phyloP scores from a whole-genome alignment of 2,797 vertebrate species.

The Hydrocynus forskahlii region DNA sequence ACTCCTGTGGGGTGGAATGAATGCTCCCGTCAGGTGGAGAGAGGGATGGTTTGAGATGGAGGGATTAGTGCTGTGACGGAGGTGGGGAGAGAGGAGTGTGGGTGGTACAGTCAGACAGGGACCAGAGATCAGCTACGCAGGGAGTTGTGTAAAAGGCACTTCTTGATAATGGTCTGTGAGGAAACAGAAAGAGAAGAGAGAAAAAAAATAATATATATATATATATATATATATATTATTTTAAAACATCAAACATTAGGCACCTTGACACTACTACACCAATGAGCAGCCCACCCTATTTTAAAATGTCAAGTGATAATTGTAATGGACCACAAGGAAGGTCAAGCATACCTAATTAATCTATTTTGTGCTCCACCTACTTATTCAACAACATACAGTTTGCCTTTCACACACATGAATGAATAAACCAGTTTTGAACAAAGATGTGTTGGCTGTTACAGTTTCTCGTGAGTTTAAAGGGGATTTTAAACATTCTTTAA shows the following conservation, averaged over 20 bases:
- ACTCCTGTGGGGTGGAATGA: slow-evolving; percentile 32
- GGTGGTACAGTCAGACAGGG: slow-evolving; percentile 53
- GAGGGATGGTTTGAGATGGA: slow-evolving; percentile 44
- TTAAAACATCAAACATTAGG: slow-evolving; percentile 5
- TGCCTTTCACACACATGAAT: too few relatives aligned
- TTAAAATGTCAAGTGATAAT: slow-evolving; percentile 13
- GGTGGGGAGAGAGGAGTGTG: slow-evolving; percentile 62
- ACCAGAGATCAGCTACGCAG: slow-evolving; percentile 68
- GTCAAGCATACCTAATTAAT: slow-evolving; percentile 6
- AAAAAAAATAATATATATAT: background rate
- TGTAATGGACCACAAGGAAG: slow-evolving; percentile 3
- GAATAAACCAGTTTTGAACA: too few relatives aligned
- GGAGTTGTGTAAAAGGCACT: slow-evolving; percentile 77
- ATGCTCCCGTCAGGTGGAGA: slow-evolving; percentile 42
- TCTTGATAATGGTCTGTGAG: slow-evolving; percentile 65
- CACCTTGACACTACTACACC: background rate
- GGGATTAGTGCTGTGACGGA: slow-evolving; percentile 50
- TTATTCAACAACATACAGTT: too few relatives aligned
- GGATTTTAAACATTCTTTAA: background rate
- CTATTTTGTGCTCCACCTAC: background rate
- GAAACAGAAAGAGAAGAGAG: slow-evolving; percentile 33
- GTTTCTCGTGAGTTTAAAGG: too few relatives aligned
- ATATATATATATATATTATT: background rate
- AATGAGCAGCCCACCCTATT: background rate
- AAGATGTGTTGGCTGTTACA: too few relatives aligned